Conservation (phyloP, 92 coral and sea anemone species). For the Porites rus region DNA sequence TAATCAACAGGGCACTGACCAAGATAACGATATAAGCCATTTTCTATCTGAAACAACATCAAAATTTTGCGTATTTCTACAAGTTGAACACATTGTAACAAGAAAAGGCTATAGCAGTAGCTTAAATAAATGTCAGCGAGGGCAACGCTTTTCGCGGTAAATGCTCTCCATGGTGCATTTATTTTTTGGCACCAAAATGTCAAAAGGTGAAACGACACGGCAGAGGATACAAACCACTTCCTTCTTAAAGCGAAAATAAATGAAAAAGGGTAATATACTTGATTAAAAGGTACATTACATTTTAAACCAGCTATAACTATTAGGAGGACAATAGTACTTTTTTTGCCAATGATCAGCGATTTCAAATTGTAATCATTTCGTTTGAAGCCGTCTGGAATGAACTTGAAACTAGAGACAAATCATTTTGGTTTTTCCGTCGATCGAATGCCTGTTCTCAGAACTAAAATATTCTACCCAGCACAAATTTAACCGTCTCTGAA, state of each 20-base stretch:
- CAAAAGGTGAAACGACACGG: conserved; percentile 1
- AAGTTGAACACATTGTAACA: background rate
- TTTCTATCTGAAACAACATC: conserved; percentile 10
- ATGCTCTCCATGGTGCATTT: background rate
- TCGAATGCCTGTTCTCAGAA: background rate
- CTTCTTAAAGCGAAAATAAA: background rate
- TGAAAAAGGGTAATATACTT: background rate
- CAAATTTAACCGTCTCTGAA: background rate
- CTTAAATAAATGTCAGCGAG: too few species aligned
- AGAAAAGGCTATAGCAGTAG: background rate
- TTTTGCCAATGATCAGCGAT: background rate
- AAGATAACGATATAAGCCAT: conserved; percentile 19
- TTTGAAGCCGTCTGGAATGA: background rate
- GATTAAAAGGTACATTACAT: background rate
- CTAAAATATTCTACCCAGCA: background rate
- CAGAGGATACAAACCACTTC: background rate
- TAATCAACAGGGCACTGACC: background rate
- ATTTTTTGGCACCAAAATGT: conserved; percentile 23
- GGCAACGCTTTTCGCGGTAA: background rate
- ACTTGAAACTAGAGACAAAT: background rate
- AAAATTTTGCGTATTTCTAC: background rate
- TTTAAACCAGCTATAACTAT: background rate
- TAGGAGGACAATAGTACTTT: background rate
- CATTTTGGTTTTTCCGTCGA: background rate
- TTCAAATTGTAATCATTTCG: background rate